Base-by-base conservation (phyloP, 1,140 invertebrate species). In the Tetragonula clypearis region DNA sequence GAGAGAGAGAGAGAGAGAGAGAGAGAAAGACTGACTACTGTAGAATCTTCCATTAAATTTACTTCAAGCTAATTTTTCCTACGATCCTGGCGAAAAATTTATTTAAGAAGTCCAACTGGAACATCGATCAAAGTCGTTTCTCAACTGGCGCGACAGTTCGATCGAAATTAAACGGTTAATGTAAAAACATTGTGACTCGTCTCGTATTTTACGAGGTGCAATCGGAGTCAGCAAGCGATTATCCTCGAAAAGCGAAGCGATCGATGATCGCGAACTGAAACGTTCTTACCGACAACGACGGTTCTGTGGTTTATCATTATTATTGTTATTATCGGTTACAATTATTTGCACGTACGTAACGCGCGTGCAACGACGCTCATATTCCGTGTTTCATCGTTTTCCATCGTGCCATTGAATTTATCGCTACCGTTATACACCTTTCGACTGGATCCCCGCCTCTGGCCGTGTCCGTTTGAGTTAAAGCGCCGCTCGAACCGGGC, bases 381-480 rank as follows among this genome's bases (percentile, higher is more conserved):
- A 74, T 80, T 80, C 77, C 83, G 26, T 58, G 83, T 80, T 85
- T 74, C 78, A 68, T 85, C 83, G 82, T 84, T 69, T 30, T 72
- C 58, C 49, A 8, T 49, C 41, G 78, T 81, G 79, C 60, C 84
- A 85, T 85, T 85, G 86, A 88, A 84, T 87, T 89, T 84, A 80
- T 77, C 74, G 82, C 88, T 90, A 90, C 88, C 88, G 88, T 90
- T 90, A 90, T 90, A 77, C 79, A 85, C 85, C 85, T 89, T 84
- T 89, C 87, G 84, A 89, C 82, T 84, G 80, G 78, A 86, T 89
- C 80, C 77, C 86, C 87, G 76, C 73, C 78, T 78, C 74, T 77
- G 68, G 62, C 56, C 76, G 76, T 86, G 80, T 88, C 88, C 80
- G 88, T 86, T 89, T 87, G 83, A 85, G 87, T 89, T 89, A 79